A percentile compares a stretch with the other conserved stretches of the same genome.
Evolutionary conservation across 1,140 invertebrate genomes (phyloP).

Genomic region (Nixonia krombeini): DNA sequence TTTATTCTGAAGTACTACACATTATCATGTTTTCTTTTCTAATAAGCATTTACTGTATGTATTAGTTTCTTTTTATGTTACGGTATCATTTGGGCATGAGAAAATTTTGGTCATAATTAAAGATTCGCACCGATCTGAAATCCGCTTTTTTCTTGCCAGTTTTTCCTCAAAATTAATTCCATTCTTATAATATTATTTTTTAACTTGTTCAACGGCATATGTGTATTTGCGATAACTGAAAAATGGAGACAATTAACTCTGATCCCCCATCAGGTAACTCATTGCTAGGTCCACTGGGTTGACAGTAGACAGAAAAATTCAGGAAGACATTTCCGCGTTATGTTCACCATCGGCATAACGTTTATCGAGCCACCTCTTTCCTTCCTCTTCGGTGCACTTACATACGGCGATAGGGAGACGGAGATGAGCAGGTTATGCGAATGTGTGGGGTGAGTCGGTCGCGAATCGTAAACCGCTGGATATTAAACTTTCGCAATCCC

Average conservation of each 20-base stretch:
- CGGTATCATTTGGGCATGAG: too few relatives aligned
- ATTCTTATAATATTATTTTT: too few relatives aligned
- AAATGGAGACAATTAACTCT: constrained; percentile 14
- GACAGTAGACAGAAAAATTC: constrained; percentile 22
- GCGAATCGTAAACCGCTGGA: constrained; percentile 66
- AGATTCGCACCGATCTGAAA: too few relatives aligned
- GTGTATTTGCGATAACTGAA: constrained; percentile 13
- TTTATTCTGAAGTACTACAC: too few relatives aligned
- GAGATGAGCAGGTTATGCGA: constrained; percentile 15
- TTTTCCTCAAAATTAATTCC: too few relatives aligned
- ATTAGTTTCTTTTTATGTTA: too few relatives aligned
- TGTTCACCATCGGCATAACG: constrained; percentile 24
- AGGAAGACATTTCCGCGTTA: constrained; percentile 9
- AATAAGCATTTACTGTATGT: too few relatives aligned
- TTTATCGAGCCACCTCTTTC: constrained; percentile 39
- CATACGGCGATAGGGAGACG: constrained; percentile 17
- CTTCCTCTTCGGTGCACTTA: constrained; percentile 32
- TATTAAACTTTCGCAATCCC: constrained; percentile 71
- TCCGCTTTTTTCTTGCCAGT: too few relatives aligned
- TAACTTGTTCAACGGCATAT: too few relatives aligned
- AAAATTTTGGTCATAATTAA: too few relatives aligned
- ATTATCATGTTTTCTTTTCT: too few relatives aligned
- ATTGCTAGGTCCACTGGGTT: not conserved
- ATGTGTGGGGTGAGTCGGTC: constrained; percentile 49
- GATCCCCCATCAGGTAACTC: constrained; percentile 16